Base-by-base conservation (phyloP, 2,797 vertebrate species). In the Sebastes matsubarae region DNA sequence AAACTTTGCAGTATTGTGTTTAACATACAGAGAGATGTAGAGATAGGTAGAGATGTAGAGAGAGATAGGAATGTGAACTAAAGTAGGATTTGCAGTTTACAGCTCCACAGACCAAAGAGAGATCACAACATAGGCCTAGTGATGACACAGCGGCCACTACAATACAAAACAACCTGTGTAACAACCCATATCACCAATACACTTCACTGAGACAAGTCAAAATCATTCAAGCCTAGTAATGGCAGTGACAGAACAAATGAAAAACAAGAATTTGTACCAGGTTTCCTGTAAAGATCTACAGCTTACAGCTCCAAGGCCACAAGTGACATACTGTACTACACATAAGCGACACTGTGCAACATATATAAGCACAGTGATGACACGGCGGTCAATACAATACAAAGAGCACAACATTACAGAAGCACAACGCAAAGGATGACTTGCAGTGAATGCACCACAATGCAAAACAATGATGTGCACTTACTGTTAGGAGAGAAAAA, bases 141-240 rank as follows among this genome's bases (percentile, higher is more conserved):
- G 10, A 22, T 2, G 52, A 1, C 64, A 54, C 30, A 2, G 32
- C 32, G 1, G 60, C 36, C n/a, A 22, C 5, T 14, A 29, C 30
- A 61, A 58, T 29, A 72, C 52, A 82, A 80, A 42, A 42, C 38
- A 42, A 16, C n/a, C 61, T 72, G 42, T 67, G 72, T 38, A 66
- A 20, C 30, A 66, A n/a, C 36, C n/a, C 6, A 32, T 18, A 36
- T 42, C 30, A 46, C 8, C 29, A 54, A 36, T 6, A 34, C 6
- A 68, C 20, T 61, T 0, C 52, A 38, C 22, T 24, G 55, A 72
- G 55, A 58, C 24, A 25, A 63, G n/a, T 68, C n/a, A 70, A 27
- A 72, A 36, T 54, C 38, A 68, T 32, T n/a, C 29, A 34, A 22
- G 20, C 20, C 20, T 18, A 12, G 22, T 38, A 54, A 57, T 60